Evolutionary conservation across 2,113 vertebrate species (phyloP).

Genomic region (Hydropotes inermis): DNA sequence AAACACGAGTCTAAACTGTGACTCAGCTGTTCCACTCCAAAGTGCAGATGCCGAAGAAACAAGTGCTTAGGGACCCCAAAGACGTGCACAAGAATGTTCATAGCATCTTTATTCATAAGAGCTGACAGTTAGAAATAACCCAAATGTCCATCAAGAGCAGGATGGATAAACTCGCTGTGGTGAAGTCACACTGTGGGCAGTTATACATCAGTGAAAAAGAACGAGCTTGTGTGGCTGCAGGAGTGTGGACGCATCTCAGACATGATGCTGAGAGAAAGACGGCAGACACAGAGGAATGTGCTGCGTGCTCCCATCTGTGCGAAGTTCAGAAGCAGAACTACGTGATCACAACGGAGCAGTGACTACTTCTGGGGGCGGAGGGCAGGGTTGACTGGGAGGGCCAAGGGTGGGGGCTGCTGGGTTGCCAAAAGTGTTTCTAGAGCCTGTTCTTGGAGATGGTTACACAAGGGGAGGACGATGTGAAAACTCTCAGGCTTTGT

Average conservation of each 20-base stretch:
- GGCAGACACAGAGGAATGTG: fast-evolving
- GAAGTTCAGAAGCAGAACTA: background rate
- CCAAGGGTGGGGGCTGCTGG: background rate
- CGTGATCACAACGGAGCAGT: fast-evolving
- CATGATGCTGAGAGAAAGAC: fast-evolving
- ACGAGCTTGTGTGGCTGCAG: fast-evolving
- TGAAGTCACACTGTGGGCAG: fast-evolving
- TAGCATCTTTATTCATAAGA: background rate
- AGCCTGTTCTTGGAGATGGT: background rate
- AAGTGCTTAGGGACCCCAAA: background rate
- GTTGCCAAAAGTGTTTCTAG: background rate
- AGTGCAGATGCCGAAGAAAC: background rate
- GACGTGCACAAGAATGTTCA: fast-evolving
- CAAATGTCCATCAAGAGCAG: background rate
- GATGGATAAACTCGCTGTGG: background rate
- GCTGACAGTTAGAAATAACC: background rate
- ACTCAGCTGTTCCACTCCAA: background rate
- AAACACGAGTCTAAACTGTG: background rate
- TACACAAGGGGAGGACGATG: fast-evolving
- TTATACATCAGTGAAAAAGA: background rate
- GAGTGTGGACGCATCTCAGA: fast-evolving
- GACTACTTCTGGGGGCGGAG: background rate
- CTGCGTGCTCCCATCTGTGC: fast-evolving
- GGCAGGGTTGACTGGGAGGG: background rate
- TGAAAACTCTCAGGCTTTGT: background rate